Evolutionary conservation across 1,140 invertebrate species (phyloP).

Genomic region (Littorina saxatilis): DNA sequence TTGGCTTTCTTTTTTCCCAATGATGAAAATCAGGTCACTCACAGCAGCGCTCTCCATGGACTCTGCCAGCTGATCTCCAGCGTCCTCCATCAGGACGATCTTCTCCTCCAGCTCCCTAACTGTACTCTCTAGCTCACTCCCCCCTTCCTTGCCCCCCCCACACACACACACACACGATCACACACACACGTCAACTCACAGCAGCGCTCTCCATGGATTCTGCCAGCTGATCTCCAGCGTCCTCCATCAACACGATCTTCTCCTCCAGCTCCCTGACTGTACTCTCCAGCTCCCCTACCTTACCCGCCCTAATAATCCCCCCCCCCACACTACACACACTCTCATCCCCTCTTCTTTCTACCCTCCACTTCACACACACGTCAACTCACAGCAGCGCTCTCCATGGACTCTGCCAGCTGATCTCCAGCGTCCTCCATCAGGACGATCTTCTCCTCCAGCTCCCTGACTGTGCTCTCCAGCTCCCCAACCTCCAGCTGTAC

Average conservation of each 20-base stretch:
- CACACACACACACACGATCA: background rate
- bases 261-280: too few species aligned
- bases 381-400: conserved; percentile 72
- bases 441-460: conserved; percentile 71
- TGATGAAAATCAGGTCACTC: conserved; percentile 47
- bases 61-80: conserved; percentile 70
- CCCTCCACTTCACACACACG: background rate
- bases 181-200: conserved; percentile 56
- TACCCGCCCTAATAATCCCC: background rate
- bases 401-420: conserved; percentile 71
- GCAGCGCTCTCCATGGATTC: too few species aligned
- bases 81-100: conserved; percentile 73
- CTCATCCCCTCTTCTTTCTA: too few species aligned
- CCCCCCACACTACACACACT: background rate
- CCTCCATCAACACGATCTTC: conserved; percentile 74
- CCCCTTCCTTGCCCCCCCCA: too few species aligned
- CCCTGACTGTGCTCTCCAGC: conserved; percentile 60
- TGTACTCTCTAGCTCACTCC: conserved; percentile 50
- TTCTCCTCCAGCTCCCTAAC: too few species aligned
- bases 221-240: conserved; percentile 71
- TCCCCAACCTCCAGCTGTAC: conserved; percentile 47
- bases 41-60: too few species aligned
- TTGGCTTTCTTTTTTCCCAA: too few species aligned
- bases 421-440: conserved; percentile 74
- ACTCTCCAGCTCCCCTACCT: conserved; percentile 44